Evolutionary conservation across 2,888 invertebrate genomes (phyloP).

Genomic region (Phyllotreta cruciferae): DNA sequence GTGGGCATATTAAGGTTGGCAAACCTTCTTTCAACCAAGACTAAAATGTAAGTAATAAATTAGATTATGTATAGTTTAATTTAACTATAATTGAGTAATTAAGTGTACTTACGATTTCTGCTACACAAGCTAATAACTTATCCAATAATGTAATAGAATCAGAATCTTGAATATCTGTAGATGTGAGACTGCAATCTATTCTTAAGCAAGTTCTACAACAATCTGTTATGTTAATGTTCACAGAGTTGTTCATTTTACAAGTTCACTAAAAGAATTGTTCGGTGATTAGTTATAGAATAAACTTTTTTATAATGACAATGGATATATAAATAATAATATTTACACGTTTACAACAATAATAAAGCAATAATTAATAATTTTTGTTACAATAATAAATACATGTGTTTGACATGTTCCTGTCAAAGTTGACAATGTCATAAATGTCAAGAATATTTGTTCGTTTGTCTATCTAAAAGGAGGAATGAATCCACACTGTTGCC

Average conservation of each 20-base stretch:
- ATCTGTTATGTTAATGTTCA: slow-evolving; percentile 54
- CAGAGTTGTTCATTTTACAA: slow-evolving; percentile 44
- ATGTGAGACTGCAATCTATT: slow-evolving; percentile 55
- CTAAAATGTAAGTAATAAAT: slow-evolving; percentile 43
- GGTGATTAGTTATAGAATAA: too few species aligned
- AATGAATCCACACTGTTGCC: too few species aligned
- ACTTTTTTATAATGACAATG: too few species aligned
- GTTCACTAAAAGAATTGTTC: too few species aligned
- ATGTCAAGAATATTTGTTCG: too few species aligned
- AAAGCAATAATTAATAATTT: too few species aligned
- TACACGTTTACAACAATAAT: too few species aligned
- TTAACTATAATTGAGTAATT: slow-evolving; percentile 1
- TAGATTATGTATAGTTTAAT: neutral
- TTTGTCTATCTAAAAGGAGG: too few species aligned
- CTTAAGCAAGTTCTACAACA: slow-evolving; percentile 57
- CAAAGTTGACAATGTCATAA: too few species aligned
- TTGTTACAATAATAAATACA: too few species aligned
- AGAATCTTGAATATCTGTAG: slow-evolving; percentile 52
- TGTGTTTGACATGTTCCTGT: too few species aligned
- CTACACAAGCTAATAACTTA: slow-evolving; percentile 55
- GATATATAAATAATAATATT: too few species aligned
- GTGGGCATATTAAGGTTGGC: slow-evolving; percentile 54
- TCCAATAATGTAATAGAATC: slow-evolving; percentile 56
- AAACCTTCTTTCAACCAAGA: slow-evolving; percentile 55
- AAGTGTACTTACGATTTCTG: slow-evolving; percentile 54